Conservation (phyloP, 2,797 vertebrate genomes). For the Pyrocephalus nanus region DNA sequence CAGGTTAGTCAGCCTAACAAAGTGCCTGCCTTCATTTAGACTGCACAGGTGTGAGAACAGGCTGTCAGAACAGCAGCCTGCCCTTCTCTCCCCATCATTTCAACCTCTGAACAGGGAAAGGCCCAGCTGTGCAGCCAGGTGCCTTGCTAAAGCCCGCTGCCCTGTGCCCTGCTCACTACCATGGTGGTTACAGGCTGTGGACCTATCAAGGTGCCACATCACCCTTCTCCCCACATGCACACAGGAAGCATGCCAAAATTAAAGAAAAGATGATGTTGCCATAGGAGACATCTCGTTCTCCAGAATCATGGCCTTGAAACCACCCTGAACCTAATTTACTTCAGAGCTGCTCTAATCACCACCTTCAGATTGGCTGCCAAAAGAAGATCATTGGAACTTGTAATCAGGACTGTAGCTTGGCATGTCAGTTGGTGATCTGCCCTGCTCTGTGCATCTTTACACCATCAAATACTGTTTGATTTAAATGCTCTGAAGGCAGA, state of each 20-base stretch:
- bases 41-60: rapidly evolving
- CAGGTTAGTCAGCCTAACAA: not conserved
- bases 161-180: not conserved
- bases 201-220: not conserved
- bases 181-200: no score
- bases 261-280: not conserved
- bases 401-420: not conserved
- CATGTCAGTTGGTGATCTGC: not conserved
- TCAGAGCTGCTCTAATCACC: not conserved
- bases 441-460: not conserved
- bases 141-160: not conserved
- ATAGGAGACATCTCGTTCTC: not conserved
- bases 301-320: not conserved
- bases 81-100: not conserved
- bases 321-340: not conserved
- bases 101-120: not conserved
- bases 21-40: not conserved
- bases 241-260: not conserved
- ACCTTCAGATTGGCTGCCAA: not conserved
- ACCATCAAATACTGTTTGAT: not conserved
- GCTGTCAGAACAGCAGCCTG: not conserved
- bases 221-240: not conserved
- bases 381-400: not conserved
- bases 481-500: not conserved
- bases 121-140: not conserved